Evolutionary conservation across 1,140 invertebrate species (phyloP).

Genomic region (Aphaenogaster floridana): DNA sequence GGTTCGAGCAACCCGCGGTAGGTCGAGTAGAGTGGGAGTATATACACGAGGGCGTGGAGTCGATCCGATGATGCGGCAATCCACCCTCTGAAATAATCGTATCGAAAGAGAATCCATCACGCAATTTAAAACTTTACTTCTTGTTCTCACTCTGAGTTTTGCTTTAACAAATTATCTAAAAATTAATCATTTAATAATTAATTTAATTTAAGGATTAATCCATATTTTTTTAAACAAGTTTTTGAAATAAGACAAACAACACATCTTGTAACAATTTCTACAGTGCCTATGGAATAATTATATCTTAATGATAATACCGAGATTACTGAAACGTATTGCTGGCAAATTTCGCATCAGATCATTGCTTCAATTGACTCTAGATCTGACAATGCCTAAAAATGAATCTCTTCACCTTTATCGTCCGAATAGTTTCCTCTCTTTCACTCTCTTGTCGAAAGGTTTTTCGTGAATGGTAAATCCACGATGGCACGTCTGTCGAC

Average conservation of each 20-base stretch:
- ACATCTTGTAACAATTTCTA: background rate
- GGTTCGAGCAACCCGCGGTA: constrained; percentile 69
- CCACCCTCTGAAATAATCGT: constrained; percentile 64
- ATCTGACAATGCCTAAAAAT: background rate
- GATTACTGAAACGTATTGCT: background rate
- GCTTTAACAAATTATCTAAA: background rate
- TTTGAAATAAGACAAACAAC: background rate
- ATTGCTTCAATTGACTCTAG: background rate
- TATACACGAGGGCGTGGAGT: constrained; percentile 78
- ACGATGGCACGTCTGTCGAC: constrained; percentile 24
- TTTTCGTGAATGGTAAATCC: constrained; percentile 44
- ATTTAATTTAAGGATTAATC: constrained; percentile 1
- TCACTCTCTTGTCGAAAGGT: background rate
- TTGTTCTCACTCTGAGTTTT: background rate
- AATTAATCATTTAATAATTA: background rate
- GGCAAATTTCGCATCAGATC: background rate
- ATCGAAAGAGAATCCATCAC: constrained; percentile 14
- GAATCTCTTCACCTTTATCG: constrained; percentile 3
- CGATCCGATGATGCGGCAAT: constrained; percentile 79
- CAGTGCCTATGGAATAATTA: background rate
- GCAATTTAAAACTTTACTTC: constrained; percentile 22
- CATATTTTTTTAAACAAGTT: background rate
- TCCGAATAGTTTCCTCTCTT: background rate
- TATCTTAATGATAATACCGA: background rate
- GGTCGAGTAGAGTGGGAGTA: constrained; percentile 67